phyloP scores from a whole-genome alignment of 2,888 invertebrate species.

The Ophioninae sp. region DNA sequence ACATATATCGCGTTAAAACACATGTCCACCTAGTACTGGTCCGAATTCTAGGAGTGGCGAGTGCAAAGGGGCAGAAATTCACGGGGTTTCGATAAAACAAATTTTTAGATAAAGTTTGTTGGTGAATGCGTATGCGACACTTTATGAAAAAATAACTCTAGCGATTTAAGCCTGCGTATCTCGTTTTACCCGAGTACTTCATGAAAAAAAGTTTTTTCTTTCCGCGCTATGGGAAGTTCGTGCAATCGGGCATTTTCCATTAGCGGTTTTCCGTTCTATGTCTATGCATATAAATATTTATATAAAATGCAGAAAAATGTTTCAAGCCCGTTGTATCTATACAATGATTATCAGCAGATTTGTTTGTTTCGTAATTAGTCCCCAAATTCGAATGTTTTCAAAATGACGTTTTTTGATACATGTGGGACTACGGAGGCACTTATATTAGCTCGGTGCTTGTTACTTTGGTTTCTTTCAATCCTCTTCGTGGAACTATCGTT shows the following conservation, averaged over 20 bases:
- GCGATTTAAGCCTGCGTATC: neutral
- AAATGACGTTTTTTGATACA: neutral
- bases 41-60: neutral
- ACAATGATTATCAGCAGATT: neutral
- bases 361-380: neutral
- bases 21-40: neutral
- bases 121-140: too few species aligned
- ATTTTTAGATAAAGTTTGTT: too few species aligned
- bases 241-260: neutral
- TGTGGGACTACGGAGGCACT: slow-evolving; percentile 1
- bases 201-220: slow-evolving; percentile 4
- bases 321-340: neutral
- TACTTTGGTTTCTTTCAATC: slow-evolving; percentile 55
- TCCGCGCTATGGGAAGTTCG: neutral
- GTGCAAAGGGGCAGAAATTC: too few species aligned
- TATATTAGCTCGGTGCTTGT: slow-evolving; percentile 19
- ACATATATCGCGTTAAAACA: slow-evolving; percentile 6
- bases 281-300: neutral
- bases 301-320: neutral
- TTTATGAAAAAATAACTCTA: too few species aligned
- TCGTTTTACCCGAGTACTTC: neutral
- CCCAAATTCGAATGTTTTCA: too few species aligned
- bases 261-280: neutral
- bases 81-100: too few species aligned
- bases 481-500: slow-evolving; percentile 76